Evolutionary conservation across 2,113 vertebrate genomes (phyloP).

Genomic region (Lophius piscatorius): DNA sequence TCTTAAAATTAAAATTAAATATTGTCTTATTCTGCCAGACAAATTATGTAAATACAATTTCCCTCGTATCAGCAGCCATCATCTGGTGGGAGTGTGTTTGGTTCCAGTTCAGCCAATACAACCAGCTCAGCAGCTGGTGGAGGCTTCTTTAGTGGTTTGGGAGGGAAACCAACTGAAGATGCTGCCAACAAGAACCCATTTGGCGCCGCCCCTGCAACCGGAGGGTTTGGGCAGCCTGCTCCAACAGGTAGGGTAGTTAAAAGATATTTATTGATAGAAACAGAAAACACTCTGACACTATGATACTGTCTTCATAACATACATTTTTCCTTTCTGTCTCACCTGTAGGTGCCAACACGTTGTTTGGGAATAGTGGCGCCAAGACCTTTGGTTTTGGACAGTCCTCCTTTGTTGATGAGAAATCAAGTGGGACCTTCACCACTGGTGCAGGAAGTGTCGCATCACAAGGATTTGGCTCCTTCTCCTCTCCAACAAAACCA

Average conservation of each 20-base stretch:
- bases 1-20: neutral
- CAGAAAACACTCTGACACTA: neutral
- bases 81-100: constrained; percentile 85
- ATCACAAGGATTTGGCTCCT: constrained; percentile 93
- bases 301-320: neutral
- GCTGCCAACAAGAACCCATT: constrained; percentile 98
- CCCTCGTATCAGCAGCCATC: constrained; percentile 68
- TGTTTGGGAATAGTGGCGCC: constrained; percentile 92
- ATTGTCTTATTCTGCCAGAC: too few species aligned
- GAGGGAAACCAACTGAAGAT: constrained; percentile 96
- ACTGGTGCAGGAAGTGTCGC: constrained; percentile 90
- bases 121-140: constrained; percentile 62
- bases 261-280: neutral
- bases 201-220: constrained; percentile 76
- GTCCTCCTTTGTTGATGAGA: constrained; percentile 90
- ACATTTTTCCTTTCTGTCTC: neutral
- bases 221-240: constrained; percentile 75
- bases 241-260: constrained; percentile 65
- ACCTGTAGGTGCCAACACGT: constrained; percentile 79
- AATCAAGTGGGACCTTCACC: constrained; percentile 89
- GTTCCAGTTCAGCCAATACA: constrained; percentile 75
- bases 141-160: constrained; percentile 95
- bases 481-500: constrained; percentile 86
- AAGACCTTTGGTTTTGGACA: constrained; percentile 88
- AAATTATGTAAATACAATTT: neutral